Percentiles rank a stretch among this genome's conserved stretches.
These are phyloP conservation scores for Dendrocincla tyrannina DNA, from an alignment of 2,797 vertebrate genomes.

Conservation along the genomic window DNA sequence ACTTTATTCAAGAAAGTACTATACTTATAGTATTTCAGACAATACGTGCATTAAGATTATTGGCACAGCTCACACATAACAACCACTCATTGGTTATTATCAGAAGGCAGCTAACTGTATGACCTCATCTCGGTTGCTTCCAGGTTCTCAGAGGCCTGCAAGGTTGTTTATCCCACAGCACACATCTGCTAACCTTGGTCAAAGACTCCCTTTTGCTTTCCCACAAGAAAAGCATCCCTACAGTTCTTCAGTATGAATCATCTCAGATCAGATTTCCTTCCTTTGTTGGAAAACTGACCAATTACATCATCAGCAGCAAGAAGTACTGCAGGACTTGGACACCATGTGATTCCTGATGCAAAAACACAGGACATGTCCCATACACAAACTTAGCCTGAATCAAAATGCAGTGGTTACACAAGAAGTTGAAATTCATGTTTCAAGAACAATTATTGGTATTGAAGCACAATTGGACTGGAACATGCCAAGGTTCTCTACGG, in stretches of 20 bases:
- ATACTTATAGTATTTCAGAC: no score
- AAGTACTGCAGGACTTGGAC: background rate
- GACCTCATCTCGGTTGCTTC: no score
- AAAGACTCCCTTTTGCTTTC: no score
- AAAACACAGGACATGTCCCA: accelerated
- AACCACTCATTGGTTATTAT: no score
- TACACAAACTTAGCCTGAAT: background rate
- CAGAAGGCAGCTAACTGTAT: no score
- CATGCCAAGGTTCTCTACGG: background rate
- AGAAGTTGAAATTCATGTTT: background rate
- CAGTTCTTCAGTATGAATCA: background rate
- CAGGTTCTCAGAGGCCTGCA: no score
- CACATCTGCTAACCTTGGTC: no score
- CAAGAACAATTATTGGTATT: background rate
- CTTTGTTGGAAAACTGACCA: background rate
- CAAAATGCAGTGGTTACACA: background rate
- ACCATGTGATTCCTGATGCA: background rate
- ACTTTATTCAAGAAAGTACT: no score
- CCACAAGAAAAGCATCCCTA: no score
- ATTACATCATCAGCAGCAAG: background rate
- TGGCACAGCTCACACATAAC: no score
- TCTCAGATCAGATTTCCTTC: background rate
- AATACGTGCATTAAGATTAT: no score
- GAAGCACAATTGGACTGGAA: background rate
- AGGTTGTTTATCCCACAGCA: no score